Evolutionary conservation across 2,797 vertebrate genomes (phyloP), one percentile per base, ranked within the genome.

Genomic region (Brachyalestes nurse): DNA sequence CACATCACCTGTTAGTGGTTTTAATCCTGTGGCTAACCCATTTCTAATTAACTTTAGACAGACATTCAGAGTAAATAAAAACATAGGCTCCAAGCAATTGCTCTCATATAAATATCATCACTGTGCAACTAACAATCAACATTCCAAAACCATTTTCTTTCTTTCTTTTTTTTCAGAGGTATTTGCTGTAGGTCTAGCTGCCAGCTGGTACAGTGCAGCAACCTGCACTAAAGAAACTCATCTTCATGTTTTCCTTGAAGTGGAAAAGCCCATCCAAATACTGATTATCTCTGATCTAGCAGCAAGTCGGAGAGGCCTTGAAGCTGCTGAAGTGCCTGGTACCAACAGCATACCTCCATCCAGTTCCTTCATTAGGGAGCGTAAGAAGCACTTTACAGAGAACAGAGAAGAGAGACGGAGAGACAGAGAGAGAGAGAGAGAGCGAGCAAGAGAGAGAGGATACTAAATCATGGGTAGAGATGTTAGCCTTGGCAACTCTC

Each of bases 301-400:
- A 64, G 42, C 67, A 78, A 78, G 76, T 78, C 76, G 4, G 76
- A 34, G 64, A 75, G 75, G 77, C 91, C 92, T 93, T 92, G 91
- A 91, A 90, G 84, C 85, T 77, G 84, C 77, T 82, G 88, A 88
- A 86, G 91, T 89, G 92, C 89, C 90, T 91, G 92, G 92, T 93
- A 93, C 89, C 89, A 86, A 88, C 86, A 86, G 82, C 90, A 93
- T 90, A 92, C 90, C 90, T 83, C 80, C 60, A 79, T 83, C 47
- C 87, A 87, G 88, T 90, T 86, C 87, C 91, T 90, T 94, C 90
- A 93, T 93, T 93, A 92, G 87, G 80, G 88, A 90, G 87, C 89
- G 88, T 84, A 88, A 91, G 88, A 92, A 88, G 88, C 88, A 65
- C 80, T 85, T 75, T 81, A 67, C 76, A 85, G 80, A 86, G 77